Evolutionary conservation across 2,797 vertebrate genomes (phyloP).

Genomic region (Coendou prehensilis): DNA sequence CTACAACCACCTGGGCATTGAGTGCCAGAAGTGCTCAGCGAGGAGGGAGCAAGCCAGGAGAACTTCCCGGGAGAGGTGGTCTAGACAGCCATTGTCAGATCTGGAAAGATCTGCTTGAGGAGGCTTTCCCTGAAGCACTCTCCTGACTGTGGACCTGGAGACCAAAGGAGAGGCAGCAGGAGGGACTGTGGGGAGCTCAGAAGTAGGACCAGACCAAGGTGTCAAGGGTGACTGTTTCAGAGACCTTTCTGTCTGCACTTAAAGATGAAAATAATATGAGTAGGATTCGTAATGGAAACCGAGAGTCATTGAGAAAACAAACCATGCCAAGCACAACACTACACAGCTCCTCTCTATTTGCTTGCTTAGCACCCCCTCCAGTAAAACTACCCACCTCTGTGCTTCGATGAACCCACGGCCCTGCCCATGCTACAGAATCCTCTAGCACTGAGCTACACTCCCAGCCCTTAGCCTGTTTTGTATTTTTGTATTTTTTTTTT

Average conservation of each 20-base stretch:
- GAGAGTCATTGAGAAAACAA: not conserved
- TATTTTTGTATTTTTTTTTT: too few species aligned
- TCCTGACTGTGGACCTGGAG: not conserved
- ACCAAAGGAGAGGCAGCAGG: not conserved
- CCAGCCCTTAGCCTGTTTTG: too few species aligned
- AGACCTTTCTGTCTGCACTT: not conserved
- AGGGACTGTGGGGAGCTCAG: not conserved
- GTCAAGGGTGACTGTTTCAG: not conserved
- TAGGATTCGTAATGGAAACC: not conserved
- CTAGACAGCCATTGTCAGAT: not conserved
- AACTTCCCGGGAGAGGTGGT: constrained; percentile 21
- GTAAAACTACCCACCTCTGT: too few species aligned
- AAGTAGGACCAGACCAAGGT: constrained; percentile 2
- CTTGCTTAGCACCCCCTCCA: not conserved
- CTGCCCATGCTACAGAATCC: too few species aligned
- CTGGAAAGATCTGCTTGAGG: not conserved
- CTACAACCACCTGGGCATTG: not conserved
- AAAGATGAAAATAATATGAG: not conserved
- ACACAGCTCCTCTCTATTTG: not conserved
- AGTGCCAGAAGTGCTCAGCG: not conserved
- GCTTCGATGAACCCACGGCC: too few species aligned
- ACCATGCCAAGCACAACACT: not conserved
- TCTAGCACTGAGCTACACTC: not conserved
- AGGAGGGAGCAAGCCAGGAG: constrained; percentile 7
- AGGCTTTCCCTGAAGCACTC: not conserved